Percentiles rank a stretch among this genome's conserved stretches.
Evolutionary conservation across 2,113 vertebrate species (phyloP).

Genomic region (Chionomys nivalis): DNA sequence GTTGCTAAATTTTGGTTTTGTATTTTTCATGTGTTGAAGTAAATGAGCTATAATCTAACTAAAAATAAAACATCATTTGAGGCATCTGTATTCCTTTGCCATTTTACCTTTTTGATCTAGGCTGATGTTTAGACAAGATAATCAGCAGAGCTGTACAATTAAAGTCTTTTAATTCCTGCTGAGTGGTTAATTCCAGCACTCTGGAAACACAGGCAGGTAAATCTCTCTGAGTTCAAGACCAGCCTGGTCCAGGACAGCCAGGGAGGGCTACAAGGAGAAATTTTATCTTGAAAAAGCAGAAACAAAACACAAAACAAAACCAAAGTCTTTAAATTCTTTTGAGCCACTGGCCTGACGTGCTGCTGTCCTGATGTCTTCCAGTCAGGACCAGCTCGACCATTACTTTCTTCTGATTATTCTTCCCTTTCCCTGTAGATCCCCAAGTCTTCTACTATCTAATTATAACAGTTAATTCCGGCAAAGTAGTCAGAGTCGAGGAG

Average conservation of each 20-base stretch:
- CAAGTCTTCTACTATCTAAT: background rate
- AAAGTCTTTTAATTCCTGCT: background rate
- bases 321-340: background rate
- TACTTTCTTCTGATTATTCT: background rate
- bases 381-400: too few relatives aligned
- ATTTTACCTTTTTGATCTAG: conserved; percentile 3
- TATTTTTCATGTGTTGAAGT: conserved; percentile 26
- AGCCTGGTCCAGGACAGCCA: background rate
- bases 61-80: conserved; percentile 20
- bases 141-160: background rate
- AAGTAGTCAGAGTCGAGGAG: background rate
- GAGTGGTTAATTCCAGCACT: background rate
- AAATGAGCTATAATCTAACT: conserved; percentile 12
- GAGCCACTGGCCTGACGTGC: background rate
- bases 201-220: background rate
- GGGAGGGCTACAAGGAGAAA: background rate
- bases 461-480: background rate
- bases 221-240: background rate
- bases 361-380: background rate
- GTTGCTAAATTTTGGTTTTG: conserved; percentile 2
- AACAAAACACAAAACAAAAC: background rate
- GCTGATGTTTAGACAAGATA: background rate
- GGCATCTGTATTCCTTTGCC: conserved; percentile 34
- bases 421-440: background rate
- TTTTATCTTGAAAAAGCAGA: background rate